A percentile compares a stretch with the other conserved stretches of the same genome.
phyloP scores from a whole-genome alignment of 1,140 invertebrate species.

The Atopsyche davidsoni region DNA sequence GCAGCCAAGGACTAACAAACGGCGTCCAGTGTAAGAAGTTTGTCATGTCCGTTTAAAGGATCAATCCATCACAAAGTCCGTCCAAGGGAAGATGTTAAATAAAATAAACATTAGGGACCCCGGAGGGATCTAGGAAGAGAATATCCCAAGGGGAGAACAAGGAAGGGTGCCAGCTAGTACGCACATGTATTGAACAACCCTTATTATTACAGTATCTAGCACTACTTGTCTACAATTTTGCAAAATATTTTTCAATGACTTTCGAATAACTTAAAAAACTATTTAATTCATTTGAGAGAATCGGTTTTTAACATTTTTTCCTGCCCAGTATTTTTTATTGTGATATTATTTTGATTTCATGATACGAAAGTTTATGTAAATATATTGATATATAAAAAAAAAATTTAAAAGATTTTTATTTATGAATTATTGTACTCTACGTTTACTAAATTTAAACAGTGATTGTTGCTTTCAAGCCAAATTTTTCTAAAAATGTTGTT shows the following conservation, averaged over 20 bases:
- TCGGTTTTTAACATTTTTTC: no score
- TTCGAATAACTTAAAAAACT: neutral
- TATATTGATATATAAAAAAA: no score
- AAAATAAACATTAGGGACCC: slow-evolving; percentile 27
- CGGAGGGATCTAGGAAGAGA: slow-evolving; percentile 1
- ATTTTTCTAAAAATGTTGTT: no score
- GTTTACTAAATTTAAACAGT: no score
- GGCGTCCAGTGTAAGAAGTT: slow-evolving; percentile 11
- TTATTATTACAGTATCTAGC: no score
- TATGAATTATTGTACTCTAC: no score
- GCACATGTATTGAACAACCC: neutral
- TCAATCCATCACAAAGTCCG: slow-evolving; percentile 26
- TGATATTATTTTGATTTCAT: no score
- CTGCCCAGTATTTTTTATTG: no score
- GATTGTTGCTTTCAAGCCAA: no score
- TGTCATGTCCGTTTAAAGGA: slow-evolving; percentile 24
- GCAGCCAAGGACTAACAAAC: slow-evolving; percentile 13
- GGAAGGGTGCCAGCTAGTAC: neutral
- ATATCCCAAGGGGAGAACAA: neutral
- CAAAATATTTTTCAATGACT: neutral
- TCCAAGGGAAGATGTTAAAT: slow-evolving; percentile 19
- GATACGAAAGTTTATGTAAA: no score
- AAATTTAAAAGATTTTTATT: no score
- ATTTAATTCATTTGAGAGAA: neutral
- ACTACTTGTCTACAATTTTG: no score